Percentiles rank a stretch among this genome's conserved stretches.
phyloP scores from a whole-genome alignment of 2,888 invertebrate genomes.

The Unio delphinus region DNA sequence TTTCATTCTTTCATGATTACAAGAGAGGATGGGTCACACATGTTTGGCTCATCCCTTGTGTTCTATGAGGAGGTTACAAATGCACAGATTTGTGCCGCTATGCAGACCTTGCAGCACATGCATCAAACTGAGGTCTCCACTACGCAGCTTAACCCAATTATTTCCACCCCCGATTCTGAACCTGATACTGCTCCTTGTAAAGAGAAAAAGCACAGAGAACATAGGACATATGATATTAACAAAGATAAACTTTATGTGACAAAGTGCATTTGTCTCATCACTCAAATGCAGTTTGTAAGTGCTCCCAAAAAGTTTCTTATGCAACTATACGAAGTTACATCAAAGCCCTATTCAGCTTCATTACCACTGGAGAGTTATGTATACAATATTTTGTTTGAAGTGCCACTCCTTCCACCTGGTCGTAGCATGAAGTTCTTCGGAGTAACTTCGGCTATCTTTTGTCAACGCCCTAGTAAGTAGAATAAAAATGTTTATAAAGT shows the following conservation, averaged over 20 bases:
- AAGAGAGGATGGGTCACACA: slow-evolving; percentile 93
- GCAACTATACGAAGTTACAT: slow-evolving; percentile 58
- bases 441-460: slow-evolving; percentile 59
- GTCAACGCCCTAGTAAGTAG: slow-evolving; percentile 68
- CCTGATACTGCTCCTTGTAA: slow-evolving; percentile 32
- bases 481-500: not conserved
- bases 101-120: slow-evolving; percentile 91
- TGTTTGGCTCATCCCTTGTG: slow-evolving; percentile 94
- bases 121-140: slow-evolving; percentile 70
- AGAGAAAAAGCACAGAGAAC: slow-evolving; percentile 21
- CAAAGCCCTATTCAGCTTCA: slow-evolving; percentile 52
- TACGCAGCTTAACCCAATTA: slow-evolving; percentile 15
- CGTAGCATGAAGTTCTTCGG: slow-evolving; percentile 84
- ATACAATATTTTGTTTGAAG: slow-evolving; percentile 94
- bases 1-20: slow-evolving; percentile 99
- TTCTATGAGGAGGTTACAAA: slow-evolving; percentile 97
- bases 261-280: slow-evolving; percentile 93
- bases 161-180: slow-evolving; percentile 29
- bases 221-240: slow-evolving; percentile 83
- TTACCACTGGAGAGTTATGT: slow-evolving; percentile 90
- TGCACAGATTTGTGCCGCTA: slow-evolving; percentile 92
- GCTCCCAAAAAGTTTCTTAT: slow-evolving; percentile 56
- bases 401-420: slow-evolving; percentile 90
- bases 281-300: slow-evolving; percentile 85
- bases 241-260: slow-evolving; percentile 96